Percentiles rank a stretch among this genome's conserved stretches.
phyloP scores from a whole-genome alignment of 2,797 vertebrate genomes.

The Melanogrammus aeglefinus region DNA sequence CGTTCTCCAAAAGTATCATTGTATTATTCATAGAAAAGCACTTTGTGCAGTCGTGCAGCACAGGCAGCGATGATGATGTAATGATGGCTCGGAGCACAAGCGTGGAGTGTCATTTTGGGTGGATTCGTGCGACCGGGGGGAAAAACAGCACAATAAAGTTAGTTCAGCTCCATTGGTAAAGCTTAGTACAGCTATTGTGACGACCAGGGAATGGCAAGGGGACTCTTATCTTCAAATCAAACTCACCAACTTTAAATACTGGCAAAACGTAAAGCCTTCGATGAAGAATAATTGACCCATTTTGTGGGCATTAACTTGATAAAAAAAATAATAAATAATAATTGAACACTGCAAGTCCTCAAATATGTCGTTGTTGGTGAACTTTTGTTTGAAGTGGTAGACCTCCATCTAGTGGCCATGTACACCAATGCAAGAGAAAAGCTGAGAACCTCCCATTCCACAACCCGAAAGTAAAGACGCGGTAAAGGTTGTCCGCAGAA shows the following conservation, averaged over 20 bases:
- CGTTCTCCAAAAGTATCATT: conserved; percentile 50
- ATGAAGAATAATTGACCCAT: not conserved
- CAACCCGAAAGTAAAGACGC: not conserved
- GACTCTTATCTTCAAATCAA: not conserved
- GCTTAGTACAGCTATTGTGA: not conserved
- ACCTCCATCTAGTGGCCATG: not conserved
- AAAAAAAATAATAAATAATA: not conserved
- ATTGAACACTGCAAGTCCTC: not conserved
- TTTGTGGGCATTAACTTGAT: not conserved
- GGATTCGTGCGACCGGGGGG: conserved; percentile 52
- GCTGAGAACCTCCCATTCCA: not conserved
- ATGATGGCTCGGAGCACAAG: conserved; percentile 53
- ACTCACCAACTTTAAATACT: not conserved
- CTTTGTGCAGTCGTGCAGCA: conserved; percentile 67
- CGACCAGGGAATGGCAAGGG: not conserved
- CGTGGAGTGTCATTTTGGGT: conserved; percentile 48
- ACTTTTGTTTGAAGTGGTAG: not conserved
- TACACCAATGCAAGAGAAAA: not conserved
- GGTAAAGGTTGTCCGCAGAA: not conserved
- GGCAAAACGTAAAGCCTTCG: not conserved
- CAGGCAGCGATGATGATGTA: conserved; percentile 68
- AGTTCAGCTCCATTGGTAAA: conserved; percentile 26
- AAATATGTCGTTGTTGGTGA: not conserved
- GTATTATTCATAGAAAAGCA: conserved; percentile 77
- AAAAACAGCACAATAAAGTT: conserved; percentile 17